Conservation (phyloP, 1,140 invertebrate species). For the Chironomus striatipennis region DNA sequence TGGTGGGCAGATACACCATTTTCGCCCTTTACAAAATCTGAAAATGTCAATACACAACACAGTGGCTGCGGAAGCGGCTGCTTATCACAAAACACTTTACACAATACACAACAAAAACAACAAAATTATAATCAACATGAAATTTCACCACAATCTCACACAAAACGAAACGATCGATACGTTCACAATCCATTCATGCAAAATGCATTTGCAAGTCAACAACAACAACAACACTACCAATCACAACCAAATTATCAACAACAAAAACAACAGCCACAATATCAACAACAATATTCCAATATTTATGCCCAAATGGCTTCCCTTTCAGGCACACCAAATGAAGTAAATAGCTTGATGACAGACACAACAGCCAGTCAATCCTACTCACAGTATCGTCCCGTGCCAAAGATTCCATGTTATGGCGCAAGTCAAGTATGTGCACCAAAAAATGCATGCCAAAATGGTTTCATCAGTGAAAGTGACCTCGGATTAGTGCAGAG, state of each 20-base stretch:
- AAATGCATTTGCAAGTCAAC: no score
- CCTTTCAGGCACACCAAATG: not conserved
- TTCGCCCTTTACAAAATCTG: not conserved
- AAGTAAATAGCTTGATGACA: not conserved
- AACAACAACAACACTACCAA: not conserved
- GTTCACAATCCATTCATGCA: not conserved
- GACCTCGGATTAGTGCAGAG: not conserved
- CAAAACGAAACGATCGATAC: not conserved
- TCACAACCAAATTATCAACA: not conserved
- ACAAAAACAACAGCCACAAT: not conserved
- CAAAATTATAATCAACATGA: no score
- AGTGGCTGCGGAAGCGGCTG: no score
- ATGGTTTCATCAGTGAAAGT: not conserved
- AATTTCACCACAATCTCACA: not conserved
- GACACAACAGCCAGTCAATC: not conserved
- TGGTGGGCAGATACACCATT: not conserved
- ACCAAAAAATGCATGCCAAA: not conserved
- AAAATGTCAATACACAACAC: not conserved
- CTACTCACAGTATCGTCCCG: not conserved
- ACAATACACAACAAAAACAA: not conserved
- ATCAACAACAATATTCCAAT: not conserved
- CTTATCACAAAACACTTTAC: not conserved
- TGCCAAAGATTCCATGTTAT: not conserved
- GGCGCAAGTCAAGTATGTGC: not conserved
- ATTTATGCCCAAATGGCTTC: not conserved